Conservation (phyloP, 2,797 vertebrate species). For the Macropodus opercularis region DNA sequence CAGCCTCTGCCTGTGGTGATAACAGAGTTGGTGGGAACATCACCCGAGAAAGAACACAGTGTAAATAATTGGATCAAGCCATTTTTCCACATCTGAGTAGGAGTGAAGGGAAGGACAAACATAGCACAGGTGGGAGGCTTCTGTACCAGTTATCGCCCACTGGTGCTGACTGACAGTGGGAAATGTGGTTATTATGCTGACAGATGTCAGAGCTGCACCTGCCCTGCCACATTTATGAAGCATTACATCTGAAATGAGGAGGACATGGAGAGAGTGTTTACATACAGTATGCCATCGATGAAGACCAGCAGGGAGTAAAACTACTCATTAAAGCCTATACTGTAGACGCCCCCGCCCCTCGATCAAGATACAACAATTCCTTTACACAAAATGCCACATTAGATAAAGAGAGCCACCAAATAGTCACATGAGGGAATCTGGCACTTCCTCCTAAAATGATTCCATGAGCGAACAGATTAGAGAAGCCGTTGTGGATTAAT, state of each 20-base stretch:
- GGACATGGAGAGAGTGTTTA: constrained; percentile 28
- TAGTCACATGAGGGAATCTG: neutral
- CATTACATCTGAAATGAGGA: neutral
- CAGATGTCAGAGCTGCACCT: constrained; percentile 48
- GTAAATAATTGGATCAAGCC: constrained; percentile 61
- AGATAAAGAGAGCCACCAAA: neutral
- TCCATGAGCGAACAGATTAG: neutral
- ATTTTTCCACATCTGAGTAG: constrained; percentile 67
- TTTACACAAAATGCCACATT: too few relatives aligned
- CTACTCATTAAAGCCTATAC: neutral
- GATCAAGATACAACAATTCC: neutral
- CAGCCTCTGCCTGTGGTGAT: constrained; percentile 18
- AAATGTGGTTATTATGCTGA: constrained; percentile 32
- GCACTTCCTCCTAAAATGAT: neutral
- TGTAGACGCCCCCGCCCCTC: too few relatives aligned
- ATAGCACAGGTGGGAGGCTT: constrained; percentile 56
- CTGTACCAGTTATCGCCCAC: constrained; percentile 47
- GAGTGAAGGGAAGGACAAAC: constrained; percentile 24
- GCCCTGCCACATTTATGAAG: constrained; percentile 6
- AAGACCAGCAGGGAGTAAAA: neutral
- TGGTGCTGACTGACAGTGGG: constrained; percentile 34
- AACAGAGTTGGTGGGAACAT: constrained; percentile 30
- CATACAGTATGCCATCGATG: constrained; percentile 4
- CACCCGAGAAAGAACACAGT: constrained; percentile 31
- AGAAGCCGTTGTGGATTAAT: neutral